Evolutionary conservation across 1,140 invertebrate species (phyloP).

Genomic region (Cotesia typhae): DNA sequence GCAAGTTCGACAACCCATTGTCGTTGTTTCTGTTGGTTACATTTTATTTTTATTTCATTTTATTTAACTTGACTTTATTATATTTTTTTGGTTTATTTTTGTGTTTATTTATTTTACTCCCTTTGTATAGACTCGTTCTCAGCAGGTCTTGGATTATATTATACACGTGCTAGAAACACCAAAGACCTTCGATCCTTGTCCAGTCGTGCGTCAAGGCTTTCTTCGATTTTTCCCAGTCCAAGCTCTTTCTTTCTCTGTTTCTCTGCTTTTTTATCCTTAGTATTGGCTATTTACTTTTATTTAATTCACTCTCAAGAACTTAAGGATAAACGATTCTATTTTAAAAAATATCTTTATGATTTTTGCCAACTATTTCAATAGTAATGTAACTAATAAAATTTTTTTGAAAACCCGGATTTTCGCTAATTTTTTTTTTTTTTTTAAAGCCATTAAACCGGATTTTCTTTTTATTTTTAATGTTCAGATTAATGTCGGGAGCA

Average conservation of each 20-base stretch:
- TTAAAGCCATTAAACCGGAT: conserved; percentile 38
- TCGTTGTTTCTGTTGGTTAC: neutral
- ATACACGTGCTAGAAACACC: neutral
- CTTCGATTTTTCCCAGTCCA: conserved; percentile 26
- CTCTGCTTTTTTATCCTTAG: conserved; percentile 2
- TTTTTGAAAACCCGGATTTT: neutral
- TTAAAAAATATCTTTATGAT: neutral
- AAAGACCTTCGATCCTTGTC: conserved; percentile 29
- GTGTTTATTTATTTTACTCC: neutral
- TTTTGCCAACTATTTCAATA: neutral
- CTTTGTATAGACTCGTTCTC: neutral
- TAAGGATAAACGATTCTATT: neutral
- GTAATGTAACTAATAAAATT: neutral
- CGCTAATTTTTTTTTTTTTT: conserved; percentile 4
- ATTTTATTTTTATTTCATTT: neutral
- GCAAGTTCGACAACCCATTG: conserved; percentile 12
- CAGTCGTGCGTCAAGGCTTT: conserved; percentile 32
- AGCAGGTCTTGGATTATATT: too few relatives aligned
- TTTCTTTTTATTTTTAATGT: conserved; percentile 24
- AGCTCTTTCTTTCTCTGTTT: conserved; percentile 31
- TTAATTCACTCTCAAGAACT: neutral
- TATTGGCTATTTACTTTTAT: neutral
- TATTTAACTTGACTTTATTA: conserved; percentile 3
- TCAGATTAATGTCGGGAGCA: conserved; percentile 38
- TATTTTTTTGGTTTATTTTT: conserved; percentile 14